Evolutionary conservation across 2,888 invertebrate genomes (phyloP).

Genomic region (Cheilosia grossa): DNA sequence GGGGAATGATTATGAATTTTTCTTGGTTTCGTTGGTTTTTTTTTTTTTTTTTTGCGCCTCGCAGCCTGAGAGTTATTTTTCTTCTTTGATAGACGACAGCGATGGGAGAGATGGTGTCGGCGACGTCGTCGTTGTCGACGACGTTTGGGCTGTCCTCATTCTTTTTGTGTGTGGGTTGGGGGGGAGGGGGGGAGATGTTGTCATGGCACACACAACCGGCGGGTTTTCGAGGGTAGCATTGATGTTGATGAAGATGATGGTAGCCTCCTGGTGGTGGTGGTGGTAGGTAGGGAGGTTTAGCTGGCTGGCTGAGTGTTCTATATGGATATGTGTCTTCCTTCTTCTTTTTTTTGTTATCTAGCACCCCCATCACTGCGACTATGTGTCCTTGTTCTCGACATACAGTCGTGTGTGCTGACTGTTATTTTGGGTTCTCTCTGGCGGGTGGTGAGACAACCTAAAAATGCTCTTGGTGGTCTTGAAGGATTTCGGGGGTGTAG

Average conservation of each 20-base stretch:
- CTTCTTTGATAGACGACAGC: constrained; percentile 46
- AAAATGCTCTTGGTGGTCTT: constrained; percentile 61
- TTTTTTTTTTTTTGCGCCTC: constrained; percentile 52
- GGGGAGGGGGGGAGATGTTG: constrained; percentile 39
- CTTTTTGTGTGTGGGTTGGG: constrained; percentile 28
- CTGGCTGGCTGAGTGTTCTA: constrained; percentile 30
- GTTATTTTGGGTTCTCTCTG: constrained; percentile 53
- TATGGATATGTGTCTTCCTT: constrained; percentile 59
- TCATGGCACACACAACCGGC: constrained; percentile 61
- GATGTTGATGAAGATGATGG: constrained; percentile 71
- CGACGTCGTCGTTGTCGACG: constrained; percentile 62
- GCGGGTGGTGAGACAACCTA: constrained; percentile 52
- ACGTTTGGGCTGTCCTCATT: constrained; percentile 74
- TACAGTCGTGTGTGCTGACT: constrained; percentile 63
- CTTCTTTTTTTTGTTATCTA: constrained; percentile 33
- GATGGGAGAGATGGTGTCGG: constrained; percentile 50
- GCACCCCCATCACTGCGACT: constrained; percentile 53
- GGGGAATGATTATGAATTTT: constrained; percentile 74
- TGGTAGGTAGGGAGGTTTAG: background rate
- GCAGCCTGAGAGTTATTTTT: constrained; percentile 62
- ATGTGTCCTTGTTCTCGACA: constrained; percentile 74
- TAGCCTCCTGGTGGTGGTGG: constrained; percentile 13
- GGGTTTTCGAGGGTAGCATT: constrained; percentile 55
- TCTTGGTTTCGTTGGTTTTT: constrained; percentile 65
- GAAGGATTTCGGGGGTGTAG: constrained; percentile 30